These are phyloP conservation scores for Acleris holmiana DNA, from an alignment of 2,888 invertebrate species.

Conservation along the genomic window DNA sequence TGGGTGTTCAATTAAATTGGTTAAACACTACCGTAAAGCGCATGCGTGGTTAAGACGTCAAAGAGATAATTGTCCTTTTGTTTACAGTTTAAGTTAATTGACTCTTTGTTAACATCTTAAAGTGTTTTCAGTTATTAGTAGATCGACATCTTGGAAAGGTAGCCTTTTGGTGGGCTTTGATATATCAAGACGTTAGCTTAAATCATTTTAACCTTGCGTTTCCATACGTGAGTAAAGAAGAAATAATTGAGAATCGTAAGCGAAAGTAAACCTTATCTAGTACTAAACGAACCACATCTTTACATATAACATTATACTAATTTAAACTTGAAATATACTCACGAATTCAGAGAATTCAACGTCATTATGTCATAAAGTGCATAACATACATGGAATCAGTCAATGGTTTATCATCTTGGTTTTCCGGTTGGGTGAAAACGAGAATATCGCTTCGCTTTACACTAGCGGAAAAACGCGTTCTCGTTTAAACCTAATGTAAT, in stretches of 20 bases:
- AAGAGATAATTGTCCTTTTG: constrained; percentile 80
- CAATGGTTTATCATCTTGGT: neutral
- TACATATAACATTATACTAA: too few relatives aligned
- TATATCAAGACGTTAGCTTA: too few relatives aligned
- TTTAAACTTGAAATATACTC: too few relatives aligned
- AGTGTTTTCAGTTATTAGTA: constrained; percentile 14
- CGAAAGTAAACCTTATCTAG: too few relatives aligned
- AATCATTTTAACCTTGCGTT: too few relatives aligned
- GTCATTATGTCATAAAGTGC: too few relatives aligned
- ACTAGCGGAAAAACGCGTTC: constrained; percentile 33
- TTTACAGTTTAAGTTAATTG: constrained; percentile 52
- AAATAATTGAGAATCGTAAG: too few relatives aligned
- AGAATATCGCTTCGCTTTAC: constrained; percentile 16
- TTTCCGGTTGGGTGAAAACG: neutral
- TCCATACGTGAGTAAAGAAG: too few relatives aligned
- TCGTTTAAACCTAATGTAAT: constrained; percentile 38
- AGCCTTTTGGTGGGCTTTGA: too few relatives aligned
- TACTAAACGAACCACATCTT: too few relatives aligned
- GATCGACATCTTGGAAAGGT: constrained; percentile 21
- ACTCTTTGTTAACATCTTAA: constrained; percentile 40
- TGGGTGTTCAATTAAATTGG: constrained; percentile 45
- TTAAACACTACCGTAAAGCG: constrained; percentile 70
- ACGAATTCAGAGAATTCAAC: too few relatives aligned
- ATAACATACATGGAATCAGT: too few relatives aligned
- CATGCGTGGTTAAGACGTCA: constrained; percentile 64